Percentiles rank a stretch among this genome's conserved stretches.
These are phyloP conservation scores for Calameuta idolon DNA, from an alignment of 2,888 invertebrate species.

Conservation along the genomic window DNA sequence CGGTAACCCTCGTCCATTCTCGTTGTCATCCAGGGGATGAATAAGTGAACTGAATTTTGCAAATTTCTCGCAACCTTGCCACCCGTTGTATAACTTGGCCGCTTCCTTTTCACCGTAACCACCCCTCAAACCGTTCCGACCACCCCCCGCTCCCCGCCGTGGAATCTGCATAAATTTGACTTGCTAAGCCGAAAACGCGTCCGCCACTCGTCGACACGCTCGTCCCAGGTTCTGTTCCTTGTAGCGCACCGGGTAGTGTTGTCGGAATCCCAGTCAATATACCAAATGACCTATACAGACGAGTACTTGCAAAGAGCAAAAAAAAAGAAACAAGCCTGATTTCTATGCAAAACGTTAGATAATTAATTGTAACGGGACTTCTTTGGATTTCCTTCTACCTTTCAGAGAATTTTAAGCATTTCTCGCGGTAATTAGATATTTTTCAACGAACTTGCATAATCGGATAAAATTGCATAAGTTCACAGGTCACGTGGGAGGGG, in stretches of 20 bases:
- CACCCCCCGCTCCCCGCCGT: neutral
- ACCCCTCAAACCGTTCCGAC: neutral
- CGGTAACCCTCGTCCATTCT: neutral
- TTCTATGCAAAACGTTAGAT: neutral
- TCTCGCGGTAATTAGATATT: neutral
- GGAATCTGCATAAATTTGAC: slow-evolving; percentile 62
- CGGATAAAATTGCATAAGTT: neutral
- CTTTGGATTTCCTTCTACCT: neutral
- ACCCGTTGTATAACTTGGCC: slow-evolving; percentile 13
- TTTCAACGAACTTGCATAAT: too few species aligned
- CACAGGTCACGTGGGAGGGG: neutral
- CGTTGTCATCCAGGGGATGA: slow-evolving; percentile 1
- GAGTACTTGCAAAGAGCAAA: neutral
- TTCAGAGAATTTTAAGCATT: neutral
- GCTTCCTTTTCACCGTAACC: neutral
- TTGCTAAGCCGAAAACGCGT: slow-evolving; percentile 39
- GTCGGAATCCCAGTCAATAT: neutral
- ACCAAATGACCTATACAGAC: neutral
- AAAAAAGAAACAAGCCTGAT: neutral
- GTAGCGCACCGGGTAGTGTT: neutral
- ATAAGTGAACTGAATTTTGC: slow-evolving; percentile 30
- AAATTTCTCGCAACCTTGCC: slow-evolving; percentile 34
- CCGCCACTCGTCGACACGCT: neutral
- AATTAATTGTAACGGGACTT: neutral
- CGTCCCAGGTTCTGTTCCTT: neutral